phyloP scores from a whole-genome alignment of 2,113 vertebrate species.

The Camelus dromedarius region DNA sequence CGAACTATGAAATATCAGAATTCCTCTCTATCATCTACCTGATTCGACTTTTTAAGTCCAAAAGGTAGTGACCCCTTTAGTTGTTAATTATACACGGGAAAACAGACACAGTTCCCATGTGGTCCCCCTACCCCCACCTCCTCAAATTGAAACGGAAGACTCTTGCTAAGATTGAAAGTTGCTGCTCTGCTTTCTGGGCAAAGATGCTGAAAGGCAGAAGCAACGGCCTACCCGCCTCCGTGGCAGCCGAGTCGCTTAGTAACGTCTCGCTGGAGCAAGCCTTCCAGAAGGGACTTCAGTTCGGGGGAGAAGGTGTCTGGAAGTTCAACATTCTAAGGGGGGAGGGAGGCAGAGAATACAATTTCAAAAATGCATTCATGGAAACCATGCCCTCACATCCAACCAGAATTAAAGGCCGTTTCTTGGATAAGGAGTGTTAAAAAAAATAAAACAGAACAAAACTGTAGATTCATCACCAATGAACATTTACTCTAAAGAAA shows the following conservation, averaged over 20 bases:
- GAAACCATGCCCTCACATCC: too few species aligned
- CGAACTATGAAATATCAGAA: neutral
- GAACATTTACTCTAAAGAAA: neutral
- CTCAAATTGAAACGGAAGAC: neutral
- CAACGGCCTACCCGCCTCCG: constrained; percentile 91
- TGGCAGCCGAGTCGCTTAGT: constrained; percentile 95
- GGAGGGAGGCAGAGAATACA: fast-evolving
- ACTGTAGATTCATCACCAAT: neutral
- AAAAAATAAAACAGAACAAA: neutral
- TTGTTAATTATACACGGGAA: neutral
- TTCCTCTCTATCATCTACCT: neutral
- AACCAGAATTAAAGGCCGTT: neutral
- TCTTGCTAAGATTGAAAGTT: fast-evolving
- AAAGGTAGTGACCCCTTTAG: neutral
- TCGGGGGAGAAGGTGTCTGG: constrained; percentile 96
- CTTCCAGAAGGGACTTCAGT: constrained; percentile 95
- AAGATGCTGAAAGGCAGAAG: neutral
- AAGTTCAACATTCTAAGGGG: constrained; percentile 94
- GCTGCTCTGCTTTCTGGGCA: fast-evolving
- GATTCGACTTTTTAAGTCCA: neutral
- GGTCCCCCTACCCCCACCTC: fast-evolving
- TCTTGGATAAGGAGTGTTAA: neutral
- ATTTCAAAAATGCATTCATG: neutral
- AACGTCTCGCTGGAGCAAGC: constrained; percentile 95
- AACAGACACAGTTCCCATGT: fast-evolving